Conservation (phyloP, 2,888 invertebrate genomes). For the Elysia crispata region DNA sequence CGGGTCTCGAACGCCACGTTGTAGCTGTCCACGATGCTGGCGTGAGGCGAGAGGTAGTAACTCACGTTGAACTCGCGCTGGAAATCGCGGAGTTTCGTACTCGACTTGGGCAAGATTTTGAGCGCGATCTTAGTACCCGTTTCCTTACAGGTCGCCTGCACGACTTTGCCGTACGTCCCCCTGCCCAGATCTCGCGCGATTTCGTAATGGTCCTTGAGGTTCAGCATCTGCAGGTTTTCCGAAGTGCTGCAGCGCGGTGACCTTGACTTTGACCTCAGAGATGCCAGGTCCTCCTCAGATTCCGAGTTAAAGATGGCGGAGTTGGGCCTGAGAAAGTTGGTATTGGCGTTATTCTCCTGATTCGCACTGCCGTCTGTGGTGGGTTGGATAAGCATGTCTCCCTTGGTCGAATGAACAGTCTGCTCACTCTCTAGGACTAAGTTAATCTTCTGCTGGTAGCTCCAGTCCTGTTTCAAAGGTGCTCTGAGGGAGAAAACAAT, state of each 20-base stretch:
- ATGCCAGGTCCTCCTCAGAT: constrained; percentile 30
- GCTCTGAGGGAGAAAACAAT: no score
- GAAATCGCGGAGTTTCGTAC: constrained; percentile 87
- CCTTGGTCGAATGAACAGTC: no score
- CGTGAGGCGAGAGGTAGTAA: constrained; percentile 94
- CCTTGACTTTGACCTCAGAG: constrained; percentile 28
- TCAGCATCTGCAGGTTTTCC: constrained; percentile 70
- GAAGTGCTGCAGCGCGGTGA: constrained; percentile 68
- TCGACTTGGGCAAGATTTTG: constrained; percentile 81
- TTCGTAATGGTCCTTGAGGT: constrained; percentile 93
- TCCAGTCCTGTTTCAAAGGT: no score
- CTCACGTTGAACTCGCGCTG: constrained; percentile 97
- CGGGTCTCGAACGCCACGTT: constrained; percentile 97
- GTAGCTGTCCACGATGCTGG: constrained; percentile 95
- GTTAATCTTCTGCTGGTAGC: no score
- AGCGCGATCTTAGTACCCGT: constrained; percentile 95
- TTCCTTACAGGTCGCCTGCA: constrained; percentile 93
- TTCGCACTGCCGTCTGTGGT: no score
- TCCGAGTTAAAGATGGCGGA: constrained; percentile 28
- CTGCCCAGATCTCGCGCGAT: constrained; percentile 95
- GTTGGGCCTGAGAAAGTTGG: constrained; percentile 33
- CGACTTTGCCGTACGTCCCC: constrained; percentile 96
- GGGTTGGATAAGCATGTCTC: no score
- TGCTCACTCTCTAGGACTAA: no score
- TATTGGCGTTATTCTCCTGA: constrained; percentile 34